A percentile compares a stretch with the other conserved stretches of the same genome.
Evolutionary conservation across 2,797 vertebrate species (phyloP).

Genomic region (Allobates femoralis): DNA sequence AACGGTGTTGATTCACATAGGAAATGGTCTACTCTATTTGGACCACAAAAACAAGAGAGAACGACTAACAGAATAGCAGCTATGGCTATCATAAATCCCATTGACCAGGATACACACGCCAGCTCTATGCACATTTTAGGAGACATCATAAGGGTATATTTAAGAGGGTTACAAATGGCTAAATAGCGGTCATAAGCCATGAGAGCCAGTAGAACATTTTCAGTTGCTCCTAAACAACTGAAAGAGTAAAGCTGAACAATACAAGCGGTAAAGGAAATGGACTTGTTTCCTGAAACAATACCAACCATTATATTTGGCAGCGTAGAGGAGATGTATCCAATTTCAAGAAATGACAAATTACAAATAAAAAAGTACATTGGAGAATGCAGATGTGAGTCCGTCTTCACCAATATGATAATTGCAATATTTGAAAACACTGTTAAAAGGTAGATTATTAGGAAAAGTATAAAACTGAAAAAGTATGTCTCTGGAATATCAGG

Average conservation of each 20-base stretch:
- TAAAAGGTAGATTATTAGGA: constrained; percentile 66
- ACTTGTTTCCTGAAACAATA: constrained; percentile 66
- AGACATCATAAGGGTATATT: constrained; percentile 68
- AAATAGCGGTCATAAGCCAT: constrained; percentile 72
- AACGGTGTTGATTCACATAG: constrained; percentile 63
- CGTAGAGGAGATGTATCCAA: constrained; percentile 69
- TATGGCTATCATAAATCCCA: constrained; percentile 66
- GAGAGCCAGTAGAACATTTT: constrained; percentile 67
- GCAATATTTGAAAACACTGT: constrained; percentile 67
- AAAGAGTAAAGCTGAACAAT: constrained; percentile 69
- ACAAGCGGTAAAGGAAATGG: constrained; percentile 67
- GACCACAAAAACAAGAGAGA: constrained; percentile 59
- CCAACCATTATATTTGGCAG: constrained; percentile 69
- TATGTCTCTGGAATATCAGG: constrained; percentile 56
- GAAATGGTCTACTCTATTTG: constrained; percentile 61
- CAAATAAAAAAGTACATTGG: constrained; percentile 72
- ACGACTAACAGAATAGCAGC: constrained; percentile 64
- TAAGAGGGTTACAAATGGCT: constrained; percentile 70
- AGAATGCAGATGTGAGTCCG: constrained; percentile 65
- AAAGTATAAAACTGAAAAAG: constrained; percentile 64
- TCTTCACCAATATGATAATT: constrained; percentile 62
- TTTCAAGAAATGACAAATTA: constrained; percentile 69
- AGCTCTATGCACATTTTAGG: constrained; percentile 63
- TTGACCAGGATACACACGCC: constrained; percentile 64
- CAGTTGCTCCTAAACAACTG: constrained; percentile 67